phyloP scores from a whole-genome alignment of 1,140 invertebrate species.

The Mycetomoellerius zeteki region DNA sequence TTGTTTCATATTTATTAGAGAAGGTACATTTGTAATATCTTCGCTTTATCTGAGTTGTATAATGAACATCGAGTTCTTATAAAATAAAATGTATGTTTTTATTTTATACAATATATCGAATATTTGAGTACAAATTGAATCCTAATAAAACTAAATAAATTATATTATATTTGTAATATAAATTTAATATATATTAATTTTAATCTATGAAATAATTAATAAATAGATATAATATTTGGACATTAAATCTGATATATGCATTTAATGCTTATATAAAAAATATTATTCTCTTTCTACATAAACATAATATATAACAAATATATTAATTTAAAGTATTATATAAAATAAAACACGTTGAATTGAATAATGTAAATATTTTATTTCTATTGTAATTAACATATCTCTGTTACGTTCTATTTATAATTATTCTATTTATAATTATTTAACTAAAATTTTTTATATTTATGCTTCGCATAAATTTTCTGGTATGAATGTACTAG shows the following conservation, averaged over 20 bases:
- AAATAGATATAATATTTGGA: not conserved
- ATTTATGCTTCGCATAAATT: not conserved
- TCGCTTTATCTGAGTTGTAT: not conserved
- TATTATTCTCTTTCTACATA: not conserved
- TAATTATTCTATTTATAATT: not conserved
- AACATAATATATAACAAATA: not conserved
- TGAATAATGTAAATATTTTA: constrained; percentile 16
- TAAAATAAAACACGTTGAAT: not conserved
- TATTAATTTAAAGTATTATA: not conserved
- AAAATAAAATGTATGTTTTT: not conserved
- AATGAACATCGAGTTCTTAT: not conserved
- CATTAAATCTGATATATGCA: not conserved
- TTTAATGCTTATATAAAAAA: no score
- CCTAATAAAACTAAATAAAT: not conserved
- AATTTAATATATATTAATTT: not conserved
- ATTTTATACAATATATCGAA: not conserved
- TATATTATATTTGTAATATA: not conserved
- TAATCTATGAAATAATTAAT: not conserved
- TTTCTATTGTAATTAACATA: constrained; percentile 8
- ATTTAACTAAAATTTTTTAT: not conserved
- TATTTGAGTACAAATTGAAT: not conserved
- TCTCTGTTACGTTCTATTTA: not conserved
- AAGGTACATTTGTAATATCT: not conserved
- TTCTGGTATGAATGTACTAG: not conserved
- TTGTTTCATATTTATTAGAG: not conserved